Conservation (phyloP, 1,140 invertebrate genomes). For the Dryas iulia region DNA sequence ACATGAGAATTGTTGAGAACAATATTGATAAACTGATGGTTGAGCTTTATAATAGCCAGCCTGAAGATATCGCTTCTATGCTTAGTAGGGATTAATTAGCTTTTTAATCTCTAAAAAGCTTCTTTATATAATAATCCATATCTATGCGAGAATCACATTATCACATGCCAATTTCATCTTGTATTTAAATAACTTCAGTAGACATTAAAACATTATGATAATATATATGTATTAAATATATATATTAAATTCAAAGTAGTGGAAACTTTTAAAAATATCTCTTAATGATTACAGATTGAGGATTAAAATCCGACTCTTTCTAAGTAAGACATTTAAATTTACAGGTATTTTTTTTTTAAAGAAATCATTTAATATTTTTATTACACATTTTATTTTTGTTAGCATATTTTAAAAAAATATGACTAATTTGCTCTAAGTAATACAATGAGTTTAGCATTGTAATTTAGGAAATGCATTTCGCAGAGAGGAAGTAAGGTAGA, state of each 20-base stretch:
- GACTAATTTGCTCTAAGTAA: neutral
- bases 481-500: neutral
- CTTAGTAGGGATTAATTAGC: neutral
- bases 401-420: neutral
- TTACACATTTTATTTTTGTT: neutral
- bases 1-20: neutral
- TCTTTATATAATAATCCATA: neutral
- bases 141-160: neutral
- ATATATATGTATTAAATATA: no score
- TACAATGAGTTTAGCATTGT: neutral
- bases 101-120: neutral
- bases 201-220: neutral
- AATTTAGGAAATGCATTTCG: neutral
- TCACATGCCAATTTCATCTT: neutral
- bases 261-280: no score
- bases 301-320: neutral
- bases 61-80: constrained; percentile 4
- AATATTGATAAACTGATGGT: neutral
- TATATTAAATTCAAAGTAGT: no score
- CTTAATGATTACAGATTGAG: neutral
- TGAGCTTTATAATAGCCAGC: neutral
- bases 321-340: neutral
- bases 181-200: neutral
- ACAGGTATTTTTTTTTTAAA: neutral
- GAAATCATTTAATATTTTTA: neutral